phyloP scores from a whole-genome alignment of 2,888 invertebrate species.

The Myopa tessellatipennis region DNA sequence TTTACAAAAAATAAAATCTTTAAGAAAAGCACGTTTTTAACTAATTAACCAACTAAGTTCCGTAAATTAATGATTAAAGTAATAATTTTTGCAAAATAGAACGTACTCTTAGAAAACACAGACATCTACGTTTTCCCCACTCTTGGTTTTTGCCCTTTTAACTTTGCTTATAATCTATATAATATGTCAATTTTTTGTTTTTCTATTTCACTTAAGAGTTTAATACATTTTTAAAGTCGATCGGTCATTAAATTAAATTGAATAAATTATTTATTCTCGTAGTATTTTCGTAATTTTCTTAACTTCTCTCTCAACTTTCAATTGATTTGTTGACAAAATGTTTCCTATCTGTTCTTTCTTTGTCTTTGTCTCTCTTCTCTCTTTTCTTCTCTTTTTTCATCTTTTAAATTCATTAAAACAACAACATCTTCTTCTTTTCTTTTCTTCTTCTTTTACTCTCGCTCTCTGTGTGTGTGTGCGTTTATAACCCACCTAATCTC shows the following conservation, averaged over 20 bases:
- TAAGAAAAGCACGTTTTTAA: background rate
- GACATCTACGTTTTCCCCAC: too few relatives aligned
- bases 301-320: background rate
- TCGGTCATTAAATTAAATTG: too few relatives aligned
- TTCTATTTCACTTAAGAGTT: too few relatives aligned
- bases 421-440: conserved; percentile 21
- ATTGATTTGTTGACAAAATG: conserved; percentile 42
- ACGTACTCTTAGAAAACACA: too few relatives aligned
- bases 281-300: background rate
- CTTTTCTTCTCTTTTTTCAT: conserved; percentile 45
- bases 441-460: conserved; percentile 44
- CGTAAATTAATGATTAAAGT: too few relatives aligned
- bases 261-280: too few relatives aligned
- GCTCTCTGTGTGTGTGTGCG: conserved; percentile 42
- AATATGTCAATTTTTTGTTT: too few relatives aligned
- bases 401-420: conserved; percentile 42
- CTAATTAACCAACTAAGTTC: background rate
- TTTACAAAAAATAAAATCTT: background rate
- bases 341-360: conserved; percentile 41
- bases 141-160: too few relatives aligned
- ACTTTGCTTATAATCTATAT: too few relatives aligned
- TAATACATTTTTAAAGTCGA: too few relatives aligned
- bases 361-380: conserved; percentile 47
- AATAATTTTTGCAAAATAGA: too few relatives aligned
- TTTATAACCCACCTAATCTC: conserved; percentile 46